A percentile compares a stretch with the other conserved stretches of the same genome.
Conservation (phyloP, 2,888 invertebrate genomes). For the Himalopsyche anomala region DNA sequence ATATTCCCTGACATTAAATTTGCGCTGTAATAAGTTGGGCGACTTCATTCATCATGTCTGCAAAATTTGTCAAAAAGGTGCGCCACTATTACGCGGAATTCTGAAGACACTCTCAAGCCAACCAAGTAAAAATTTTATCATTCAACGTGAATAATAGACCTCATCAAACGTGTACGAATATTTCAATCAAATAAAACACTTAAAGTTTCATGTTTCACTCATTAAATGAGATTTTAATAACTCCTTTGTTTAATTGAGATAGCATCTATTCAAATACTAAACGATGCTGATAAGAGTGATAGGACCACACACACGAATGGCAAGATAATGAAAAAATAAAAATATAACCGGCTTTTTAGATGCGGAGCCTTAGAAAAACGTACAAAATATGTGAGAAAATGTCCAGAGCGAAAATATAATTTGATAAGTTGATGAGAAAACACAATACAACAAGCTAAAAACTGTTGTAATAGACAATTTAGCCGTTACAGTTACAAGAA, state of each 20-base stretch:
- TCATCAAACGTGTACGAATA: no score
- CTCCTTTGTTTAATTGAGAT: neutral
- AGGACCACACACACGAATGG: neutral
- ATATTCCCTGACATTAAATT: no score
- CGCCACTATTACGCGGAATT: no score
- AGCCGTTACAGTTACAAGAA: no score
- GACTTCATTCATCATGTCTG: no score
- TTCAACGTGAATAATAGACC: no score
- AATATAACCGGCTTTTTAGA: neutral
- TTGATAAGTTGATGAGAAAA: neutral
- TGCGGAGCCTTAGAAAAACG: neutral
- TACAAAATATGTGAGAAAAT: neutral
- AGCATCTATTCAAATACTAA: neutral
- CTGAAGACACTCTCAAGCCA: no score
- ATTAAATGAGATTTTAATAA: neutral
- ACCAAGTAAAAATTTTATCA: no score
- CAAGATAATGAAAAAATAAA: constrained; percentile 21
- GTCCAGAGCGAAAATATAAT: neutral
- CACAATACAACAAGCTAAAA: neutral
- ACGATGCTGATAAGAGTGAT: neutral
- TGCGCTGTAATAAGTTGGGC: no score
- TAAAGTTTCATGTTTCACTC: neutral
- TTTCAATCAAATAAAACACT: neutral
- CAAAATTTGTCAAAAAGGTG: no score
- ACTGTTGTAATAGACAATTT: no score